These are phyloP conservation scores for Drosophila subpulchrella DNA, from an alignment of 1,140 invertebrate species.

Conservation along the genomic window DNA sequence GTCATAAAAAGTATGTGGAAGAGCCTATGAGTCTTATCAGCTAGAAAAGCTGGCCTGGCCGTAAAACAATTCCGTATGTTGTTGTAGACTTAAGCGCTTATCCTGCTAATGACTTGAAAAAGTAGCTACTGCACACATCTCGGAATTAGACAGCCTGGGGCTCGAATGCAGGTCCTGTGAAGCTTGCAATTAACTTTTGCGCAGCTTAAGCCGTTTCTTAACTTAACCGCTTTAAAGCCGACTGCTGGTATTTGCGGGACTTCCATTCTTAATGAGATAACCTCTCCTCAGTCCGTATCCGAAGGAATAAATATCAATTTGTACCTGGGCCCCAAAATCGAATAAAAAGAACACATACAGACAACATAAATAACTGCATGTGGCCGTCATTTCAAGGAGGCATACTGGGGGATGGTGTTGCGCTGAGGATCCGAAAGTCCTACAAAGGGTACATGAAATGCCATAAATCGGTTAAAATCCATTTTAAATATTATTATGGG, in stretches of 20 bases:
- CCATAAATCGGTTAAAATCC: slow-evolving; percentile 68
- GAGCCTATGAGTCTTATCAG: not conserved
- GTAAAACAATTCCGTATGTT: not conserved
- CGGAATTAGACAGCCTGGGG: not conserved
- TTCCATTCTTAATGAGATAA: slow-evolving; percentile 23
- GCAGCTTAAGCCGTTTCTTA: slow-evolving; percentile 9
- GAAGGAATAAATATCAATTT: slow-evolving; percentile 71
- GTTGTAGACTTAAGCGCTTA: slow-evolving; percentile 16
- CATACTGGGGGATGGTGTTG: not conserved
- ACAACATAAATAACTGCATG: slow-evolving; percentile 63
- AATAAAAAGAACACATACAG: slow-evolving; percentile 41
- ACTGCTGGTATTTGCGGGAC: not conserved
- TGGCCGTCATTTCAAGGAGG: slow-evolving; percentile 26
- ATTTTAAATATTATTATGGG: slow-evolving; percentile 68
- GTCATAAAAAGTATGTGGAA: not conserved
- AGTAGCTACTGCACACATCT: slow-evolving; percentile 5
- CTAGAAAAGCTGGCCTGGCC: not conserved
- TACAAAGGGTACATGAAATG: slow-evolving; percentile 33
- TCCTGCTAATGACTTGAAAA: slow-evolving; percentile 53
- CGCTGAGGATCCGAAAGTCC: not conserved
- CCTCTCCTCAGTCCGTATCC: slow-evolving; percentile 12
- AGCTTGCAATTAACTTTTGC: slow-evolving; percentile 19
- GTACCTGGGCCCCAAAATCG: slow-evolving; percentile 39
- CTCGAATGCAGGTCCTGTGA: slow-evolving; percentile 8
- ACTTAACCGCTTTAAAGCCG: slow-evolving; percentile 29